These are phyloP conservation scores for Pheosia gnoma DNA, from an alignment of 2,888 invertebrate species.

Conservation along the genomic window DNA sequence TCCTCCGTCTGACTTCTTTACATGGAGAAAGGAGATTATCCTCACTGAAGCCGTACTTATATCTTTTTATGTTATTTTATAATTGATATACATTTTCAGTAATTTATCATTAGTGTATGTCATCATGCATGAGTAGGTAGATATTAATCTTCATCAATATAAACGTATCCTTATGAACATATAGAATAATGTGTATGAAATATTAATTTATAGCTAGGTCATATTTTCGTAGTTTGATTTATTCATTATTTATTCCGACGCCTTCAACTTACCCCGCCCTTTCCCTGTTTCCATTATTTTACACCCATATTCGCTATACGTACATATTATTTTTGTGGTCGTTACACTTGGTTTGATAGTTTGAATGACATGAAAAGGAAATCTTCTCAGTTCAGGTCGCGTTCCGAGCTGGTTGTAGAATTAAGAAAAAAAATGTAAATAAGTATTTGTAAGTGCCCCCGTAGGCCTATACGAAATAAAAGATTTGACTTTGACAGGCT, in stretches of 20 bases:
- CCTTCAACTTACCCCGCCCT: conserved; percentile 14
- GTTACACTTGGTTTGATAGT: background rate
- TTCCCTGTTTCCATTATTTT: conserved; percentile 15
- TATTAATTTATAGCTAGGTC: background rate
- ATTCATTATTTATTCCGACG: conserved; percentile 21
- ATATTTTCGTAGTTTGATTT: conserved; percentile 18
- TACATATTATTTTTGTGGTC: no score
- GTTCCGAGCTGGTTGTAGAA: no score
- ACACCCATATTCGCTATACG: background rate
- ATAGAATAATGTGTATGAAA: background rate
- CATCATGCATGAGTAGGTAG: background rate
- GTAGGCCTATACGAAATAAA: no score
- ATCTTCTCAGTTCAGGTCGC: no score
- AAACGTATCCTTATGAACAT: no score
- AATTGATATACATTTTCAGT: background rate
- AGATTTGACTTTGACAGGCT: background rate
- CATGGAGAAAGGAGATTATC: conserved; percentile 32
- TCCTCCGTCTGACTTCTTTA: conserved; percentile 44
- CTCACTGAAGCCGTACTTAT: conserved; percentile 10
- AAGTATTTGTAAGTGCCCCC: no score
- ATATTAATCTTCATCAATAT: background rate
- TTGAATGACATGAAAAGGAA: background rate
- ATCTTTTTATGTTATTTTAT: conserved; percentile 5
- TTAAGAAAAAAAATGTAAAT: no score
- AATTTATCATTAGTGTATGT: no score